Evolutionary conservation across 2,113 vertebrate species (phyloP).

Genomic region (Cheilinus undulatus): DNA sequence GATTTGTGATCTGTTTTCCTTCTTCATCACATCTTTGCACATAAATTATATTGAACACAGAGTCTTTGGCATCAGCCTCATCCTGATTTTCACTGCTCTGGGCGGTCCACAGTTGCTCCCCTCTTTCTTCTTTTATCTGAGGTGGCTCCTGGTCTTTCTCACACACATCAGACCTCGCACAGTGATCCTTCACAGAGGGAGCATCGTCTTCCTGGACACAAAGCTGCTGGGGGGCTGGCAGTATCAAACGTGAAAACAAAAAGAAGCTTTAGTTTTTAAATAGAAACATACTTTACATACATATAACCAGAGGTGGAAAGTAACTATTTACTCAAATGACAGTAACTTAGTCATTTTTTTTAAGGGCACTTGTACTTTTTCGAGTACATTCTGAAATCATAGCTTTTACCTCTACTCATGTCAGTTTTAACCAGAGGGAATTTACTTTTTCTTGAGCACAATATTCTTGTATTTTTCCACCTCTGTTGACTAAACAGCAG

Average conservation of each 20-base stretch:
- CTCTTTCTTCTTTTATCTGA: conserved; percentile 45
- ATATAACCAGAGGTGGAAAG: too few relatives aligned
- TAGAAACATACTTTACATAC: too few relatives aligned
- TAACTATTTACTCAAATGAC: too few relatives aligned
- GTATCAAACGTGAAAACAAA: background rate
- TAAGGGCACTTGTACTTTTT: too few relatives aligned
- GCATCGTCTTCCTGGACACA: background rate
- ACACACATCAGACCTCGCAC: background rate
- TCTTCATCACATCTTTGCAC: conserved; percentile 32
- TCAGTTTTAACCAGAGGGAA: too few relatives aligned
- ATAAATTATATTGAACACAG: conserved; percentile 54
- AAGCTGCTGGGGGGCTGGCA: conserved; percentile 17
- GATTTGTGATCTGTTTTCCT: background rate
- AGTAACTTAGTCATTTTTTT: too few relatives aligned
- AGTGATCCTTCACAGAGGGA: background rate
- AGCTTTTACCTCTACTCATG: too few relatives aligned
- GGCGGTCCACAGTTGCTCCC: conserved; percentile 9
- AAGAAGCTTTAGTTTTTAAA: too few relatives aligned
- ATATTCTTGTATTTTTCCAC: too few relatives aligned
- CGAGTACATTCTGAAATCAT: too few relatives aligned
- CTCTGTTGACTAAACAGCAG: too few relatives aligned
- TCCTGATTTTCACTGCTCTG: conserved; percentile 11
- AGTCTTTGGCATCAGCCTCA: conserved; percentile 25
- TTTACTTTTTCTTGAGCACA: too few relatives aligned
- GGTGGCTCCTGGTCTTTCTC: conserved; percentile 5